Conservation (phyloP, 2,797 vertebrate genomes). For the Arctocebus calabarensis region DNA sequence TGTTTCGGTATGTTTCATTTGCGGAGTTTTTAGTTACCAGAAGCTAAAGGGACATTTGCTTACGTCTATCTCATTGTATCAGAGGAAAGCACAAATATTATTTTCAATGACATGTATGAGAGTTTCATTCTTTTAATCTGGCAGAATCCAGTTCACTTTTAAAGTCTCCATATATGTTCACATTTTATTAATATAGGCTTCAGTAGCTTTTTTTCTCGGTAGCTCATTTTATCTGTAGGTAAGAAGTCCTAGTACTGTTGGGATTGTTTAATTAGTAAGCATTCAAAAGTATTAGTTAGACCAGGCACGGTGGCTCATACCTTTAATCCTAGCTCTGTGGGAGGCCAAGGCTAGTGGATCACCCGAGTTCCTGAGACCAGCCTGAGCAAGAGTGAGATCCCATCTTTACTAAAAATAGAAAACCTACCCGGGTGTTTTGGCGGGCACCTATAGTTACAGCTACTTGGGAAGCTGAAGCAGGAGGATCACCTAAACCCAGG, state of each 20-base stretch:
- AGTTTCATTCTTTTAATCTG: conserved; percentile 55
- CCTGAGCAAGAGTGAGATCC: no score
- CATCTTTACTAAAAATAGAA: no score
- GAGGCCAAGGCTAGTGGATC: no score
- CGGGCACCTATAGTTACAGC: no score
- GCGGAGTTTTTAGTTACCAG: conserved; percentile 32
- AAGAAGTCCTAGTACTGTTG: conserved; percentile 9
- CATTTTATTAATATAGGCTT: conserved; percentile 1
- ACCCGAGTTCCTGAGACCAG: no score
- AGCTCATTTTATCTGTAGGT: conserved; percentile 10
- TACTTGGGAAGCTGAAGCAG: no score
- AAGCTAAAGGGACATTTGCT: conserved; percentile 5
- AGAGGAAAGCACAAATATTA: conserved; percentile 23
- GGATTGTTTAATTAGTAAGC: conserved; percentile 39
- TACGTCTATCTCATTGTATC: background rate
- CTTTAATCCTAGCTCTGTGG: no score
- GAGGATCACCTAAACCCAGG: no score
- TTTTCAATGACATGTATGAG: background rate
- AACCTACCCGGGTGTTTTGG: no score
- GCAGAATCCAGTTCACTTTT: background rate
- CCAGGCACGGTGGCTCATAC: no score
- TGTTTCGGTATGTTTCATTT: conserved; percentile 15
- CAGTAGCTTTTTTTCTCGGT: background rate
- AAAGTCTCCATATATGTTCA: background rate
- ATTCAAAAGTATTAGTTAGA: background rate